These are phyloP conservation scores for Picathartes gymnocephalus DNA, from an alignment of 2,113 vertebrate species.

Conservation along the genomic window DNA sequence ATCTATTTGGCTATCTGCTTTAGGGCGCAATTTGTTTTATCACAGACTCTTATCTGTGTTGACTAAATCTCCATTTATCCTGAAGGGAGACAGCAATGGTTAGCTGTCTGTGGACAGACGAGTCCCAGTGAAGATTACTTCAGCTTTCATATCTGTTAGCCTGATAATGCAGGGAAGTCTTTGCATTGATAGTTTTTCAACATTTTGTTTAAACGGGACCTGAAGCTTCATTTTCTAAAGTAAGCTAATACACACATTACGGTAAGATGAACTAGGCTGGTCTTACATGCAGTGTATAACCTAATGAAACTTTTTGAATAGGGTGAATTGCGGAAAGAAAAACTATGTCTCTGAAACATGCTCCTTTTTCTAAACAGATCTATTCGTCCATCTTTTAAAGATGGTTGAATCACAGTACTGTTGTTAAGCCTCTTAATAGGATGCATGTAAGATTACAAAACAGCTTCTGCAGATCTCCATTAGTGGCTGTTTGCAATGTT, in stretches of 20 bases:
- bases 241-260: neutral
- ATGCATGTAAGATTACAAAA: neutral
- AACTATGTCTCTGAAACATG: neutral
- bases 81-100: neutral
- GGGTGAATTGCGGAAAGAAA: neutral
- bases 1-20: conserved; percentile 3
- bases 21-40: conserved; percentile 26
- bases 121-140: neutral
- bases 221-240: neutral
- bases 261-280: neutral
- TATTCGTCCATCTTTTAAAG: neutral
- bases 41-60: neutral
- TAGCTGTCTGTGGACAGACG: neutral
- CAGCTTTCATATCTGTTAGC: neutral
- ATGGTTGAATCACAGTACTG: neutral
- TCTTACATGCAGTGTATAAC: neutral
- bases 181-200: neutral
- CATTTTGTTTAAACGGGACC: neutral
- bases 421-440: neutral
- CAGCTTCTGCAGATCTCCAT: neutral
- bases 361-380: neutral
- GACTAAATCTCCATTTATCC: neutral
- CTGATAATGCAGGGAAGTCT: neutral
- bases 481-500: neutral
- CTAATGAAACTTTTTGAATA: neutral